Percentiles rank a stretch among this genome's conserved stretches.
Conservation (phyloP, 1,140 invertebrate genomes). For the Lysiphlebus fabarum region DNA sequence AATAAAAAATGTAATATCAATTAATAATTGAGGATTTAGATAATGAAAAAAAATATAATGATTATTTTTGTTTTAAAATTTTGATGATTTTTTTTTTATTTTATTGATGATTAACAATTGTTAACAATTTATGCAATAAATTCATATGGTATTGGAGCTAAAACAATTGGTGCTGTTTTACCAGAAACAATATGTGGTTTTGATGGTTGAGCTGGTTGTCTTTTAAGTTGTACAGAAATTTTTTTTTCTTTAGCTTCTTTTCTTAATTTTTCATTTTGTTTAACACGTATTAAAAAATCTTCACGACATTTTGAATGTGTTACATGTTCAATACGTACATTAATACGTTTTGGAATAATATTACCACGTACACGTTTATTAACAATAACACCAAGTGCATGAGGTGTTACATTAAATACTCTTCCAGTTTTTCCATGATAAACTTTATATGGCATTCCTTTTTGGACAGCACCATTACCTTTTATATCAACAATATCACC, state of each 20-base stretch:
- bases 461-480: slow-evolving; percentile 98
- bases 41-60: too few relatives aligned
- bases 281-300: slow-evolving; percentile 91
- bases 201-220: slow-evolving; percentile 82
- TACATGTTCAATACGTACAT: slow-evolving; percentile 95
- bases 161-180: slow-evolving; percentile 73
- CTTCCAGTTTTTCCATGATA: slow-evolving; percentile 98
- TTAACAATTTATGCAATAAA: too few relatives aligned
- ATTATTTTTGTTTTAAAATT: too few relatives aligned
- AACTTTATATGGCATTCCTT: slow-evolving; percentile 98
- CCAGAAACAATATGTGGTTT: slow-evolving; percentile 84
- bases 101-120: too few relatives aligned
- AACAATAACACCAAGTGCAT: slow-evolving; percentile 98
- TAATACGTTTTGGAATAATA: slow-evolving; percentile 94
- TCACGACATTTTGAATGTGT: slow-evolving; percentile 95
- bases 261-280: slow-evolving; percentile 81
- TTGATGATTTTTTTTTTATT: too few relatives aligned
- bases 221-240: slow-evolving; percentile 70
- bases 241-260: slow-evolving; percentile 81
- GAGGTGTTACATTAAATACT: slow-evolving; percentile 96
- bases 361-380: slow-evolving; percentile 94
- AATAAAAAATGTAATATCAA: too few relatives aligned
- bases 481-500: slow-evolving; percentile 99
- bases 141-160: slow-evolving; percentile 95
- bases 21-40: too few relatives aligned